Conservation (phyloP, 2,113 vertebrate genomes). For the Ursus arctos region DNA sequence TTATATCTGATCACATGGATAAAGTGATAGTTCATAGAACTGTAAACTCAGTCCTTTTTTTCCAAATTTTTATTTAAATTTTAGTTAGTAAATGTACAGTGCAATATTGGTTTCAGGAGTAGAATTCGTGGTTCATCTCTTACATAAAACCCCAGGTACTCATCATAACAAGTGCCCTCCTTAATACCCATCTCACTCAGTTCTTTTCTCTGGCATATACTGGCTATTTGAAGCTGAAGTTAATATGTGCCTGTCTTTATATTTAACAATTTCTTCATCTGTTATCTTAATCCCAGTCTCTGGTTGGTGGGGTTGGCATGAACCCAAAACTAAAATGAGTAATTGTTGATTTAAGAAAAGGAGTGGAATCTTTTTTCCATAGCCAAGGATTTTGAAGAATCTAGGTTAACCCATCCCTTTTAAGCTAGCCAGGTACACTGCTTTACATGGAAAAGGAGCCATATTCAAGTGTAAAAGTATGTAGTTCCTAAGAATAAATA, state of each 20-base stretch:
- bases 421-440: neutral
- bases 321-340: constrained; percentile 39
- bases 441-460: constrained; percentile 22
- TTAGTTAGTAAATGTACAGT: neutral
- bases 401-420: neutral
- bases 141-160: neutral
- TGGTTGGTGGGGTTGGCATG: neutral
- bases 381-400: neutral
- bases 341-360: constrained; percentile 10
- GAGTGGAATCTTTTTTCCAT: neutral
- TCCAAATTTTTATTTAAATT: neutral
- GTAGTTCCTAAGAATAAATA: constrained; percentile 2
- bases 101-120: neutral
- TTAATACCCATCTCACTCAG: neutral
- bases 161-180: neutral
- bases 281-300: neutral
- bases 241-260: neutral
- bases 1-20: constrained; percentile 9
- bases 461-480: neutral
- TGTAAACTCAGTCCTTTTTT: neutral
- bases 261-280: neutral
- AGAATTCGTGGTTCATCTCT: neutral
- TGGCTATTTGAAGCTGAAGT: constrained; percentile 11
- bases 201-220: neutral
- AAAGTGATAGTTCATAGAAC: neutral